A percentile compares a stretch with the other conserved stretches of the same genome.
Evolutionary conservation across 2,888 invertebrate genomes (phyloP).

Genomic region (Resseliella maxima): DNA sequence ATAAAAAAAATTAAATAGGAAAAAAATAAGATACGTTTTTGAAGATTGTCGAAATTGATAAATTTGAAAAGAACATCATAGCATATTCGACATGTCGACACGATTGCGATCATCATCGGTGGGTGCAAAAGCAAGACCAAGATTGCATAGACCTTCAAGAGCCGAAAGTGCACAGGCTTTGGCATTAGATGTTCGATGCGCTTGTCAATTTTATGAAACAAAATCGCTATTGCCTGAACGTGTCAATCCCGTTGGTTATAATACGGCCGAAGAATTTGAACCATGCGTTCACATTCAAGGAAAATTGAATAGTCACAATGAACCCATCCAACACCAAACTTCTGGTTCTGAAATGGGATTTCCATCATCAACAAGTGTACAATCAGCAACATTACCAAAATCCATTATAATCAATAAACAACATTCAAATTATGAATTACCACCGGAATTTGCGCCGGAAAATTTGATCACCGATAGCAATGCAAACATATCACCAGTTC

Average conservation of each 20-base stretch:
- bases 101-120: slow-evolving; percentile 76
- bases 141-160: slow-evolving; percentile 76
- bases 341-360: background rate
- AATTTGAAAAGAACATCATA: background rate
- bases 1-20: background rate
- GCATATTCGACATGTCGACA: slow-evolving; percentile 66
- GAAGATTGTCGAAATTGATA: too few relatives aligned
- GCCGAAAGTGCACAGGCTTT: slow-evolving; percentile 78
- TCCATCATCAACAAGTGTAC: background rate
- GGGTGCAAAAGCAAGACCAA: slow-evolving; percentile 74
- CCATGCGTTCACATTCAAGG: slow-evolving; percentile 22
- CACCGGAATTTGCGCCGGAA: slow-evolving; percentile 16
- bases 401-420: background rate
- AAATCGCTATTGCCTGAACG: slow-evolving; percentile 83
- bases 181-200: slow-evolving; percentile 85
- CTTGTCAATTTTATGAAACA: slow-evolving; percentile 85
- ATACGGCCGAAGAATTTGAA: slow-evolving; percentile 25
- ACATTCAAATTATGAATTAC: background rate
- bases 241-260: slow-evolving; percentile 73
- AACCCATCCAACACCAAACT: background rate
- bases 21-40: too few relatives aligned
- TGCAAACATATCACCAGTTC: background rate
- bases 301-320: background rate
- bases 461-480: background rate
- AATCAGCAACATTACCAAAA: background rate